phyloP scores from a whole-genome alignment of 1,140 invertebrate species.

The Drosophila bocki region DNA sequence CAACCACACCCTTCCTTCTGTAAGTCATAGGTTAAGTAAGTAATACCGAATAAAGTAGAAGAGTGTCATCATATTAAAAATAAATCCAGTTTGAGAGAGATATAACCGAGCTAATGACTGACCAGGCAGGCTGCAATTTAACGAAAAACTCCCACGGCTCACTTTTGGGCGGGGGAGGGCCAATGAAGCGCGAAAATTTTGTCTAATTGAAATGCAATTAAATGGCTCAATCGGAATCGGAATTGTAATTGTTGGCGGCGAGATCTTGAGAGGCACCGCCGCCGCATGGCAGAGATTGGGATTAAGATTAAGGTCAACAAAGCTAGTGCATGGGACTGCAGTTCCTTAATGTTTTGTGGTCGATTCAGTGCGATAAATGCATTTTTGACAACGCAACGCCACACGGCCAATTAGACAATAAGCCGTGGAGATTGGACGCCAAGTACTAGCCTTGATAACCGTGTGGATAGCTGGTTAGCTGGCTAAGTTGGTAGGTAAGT shows the following conservation, averaged over 20 bases:
- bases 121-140: neutral
- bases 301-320: slow-evolving; percentile 67
- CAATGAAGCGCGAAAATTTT: slow-evolving; percentile 73
- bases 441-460: slow-evolving; percentile 31
- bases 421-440: slow-evolving; percentile 29
- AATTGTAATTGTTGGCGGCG: slow-evolving; percentile 23
- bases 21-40: too few species aligned
- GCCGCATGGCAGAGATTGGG: slow-evolving; percentile 29
- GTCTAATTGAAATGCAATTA: slow-evolving; percentile 77
- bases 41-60: too few species aligned
- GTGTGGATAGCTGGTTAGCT: slow-evolving; percentile 32
- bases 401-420: slow-evolving; percentile 63
- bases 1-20: neutral
- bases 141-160: slow-evolving; percentile 45
- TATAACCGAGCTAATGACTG: neutral
- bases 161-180: slow-evolving; percentile 8
- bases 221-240: slow-evolving; percentile 46
- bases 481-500: slow-evolving; percentile 2
- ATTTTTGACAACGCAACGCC: slow-evolving; percentile 42
- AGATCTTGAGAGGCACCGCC: slow-evolving; percentile 19
- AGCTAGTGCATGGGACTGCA: slow-evolving; percentile 1
- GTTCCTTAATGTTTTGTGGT: slow-evolving; percentile 70
- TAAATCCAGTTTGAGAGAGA: neutral
- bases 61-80: neutral
- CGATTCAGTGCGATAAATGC: slow-evolving; percentile 20